These are phyloP conservation scores for Synergus gifuensis DNA, from an alignment of 2,888 invertebrate species.

Conservation along the genomic window DNA sequence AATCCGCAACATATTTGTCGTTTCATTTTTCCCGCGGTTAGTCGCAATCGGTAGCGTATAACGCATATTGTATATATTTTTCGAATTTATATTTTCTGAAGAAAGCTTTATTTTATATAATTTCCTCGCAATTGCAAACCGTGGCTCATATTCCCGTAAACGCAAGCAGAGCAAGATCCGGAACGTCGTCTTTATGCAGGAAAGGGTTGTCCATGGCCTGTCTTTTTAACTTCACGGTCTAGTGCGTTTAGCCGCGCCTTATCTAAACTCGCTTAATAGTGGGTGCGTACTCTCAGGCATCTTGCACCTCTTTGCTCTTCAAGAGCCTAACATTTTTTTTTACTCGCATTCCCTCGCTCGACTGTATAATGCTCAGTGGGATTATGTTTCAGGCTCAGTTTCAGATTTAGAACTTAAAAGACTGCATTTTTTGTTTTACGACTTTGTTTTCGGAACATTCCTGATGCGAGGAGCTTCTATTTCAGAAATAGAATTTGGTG, in stretches of 20 bases:
- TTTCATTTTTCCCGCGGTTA: conserved; percentile 1
- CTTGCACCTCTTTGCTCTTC: conserved; percentile 12
- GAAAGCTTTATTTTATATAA: conserved; percentile 18
- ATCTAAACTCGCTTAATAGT: conserved; percentile 62
- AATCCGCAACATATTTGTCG: conserved; percentile 3
- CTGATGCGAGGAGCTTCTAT: not conserved
- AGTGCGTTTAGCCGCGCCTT: conserved; percentile 70
- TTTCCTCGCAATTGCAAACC: conserved; percentile 28
- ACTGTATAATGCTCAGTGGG: conserved; percentile 21
- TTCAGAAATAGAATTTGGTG: not conserved
- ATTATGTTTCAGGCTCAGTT: conserved; percentile 2
- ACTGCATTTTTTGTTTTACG: conserved; percentile 17
- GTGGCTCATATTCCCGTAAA: conserved; percentile 36
- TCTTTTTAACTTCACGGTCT: conserved; percentile 72
- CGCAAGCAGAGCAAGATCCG: conserved; percentile 58
- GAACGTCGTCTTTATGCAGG: conserved; percentile 62
- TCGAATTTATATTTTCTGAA: conserved; percentile 19
- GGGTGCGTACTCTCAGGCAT: conserved; percentile 37
- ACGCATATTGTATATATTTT: conserved; percentile 13
- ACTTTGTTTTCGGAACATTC: not conserved
- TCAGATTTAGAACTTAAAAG: conserved; percentile 37
- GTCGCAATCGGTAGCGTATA: not conserved
- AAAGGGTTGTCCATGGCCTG: conserved; percentile 61
- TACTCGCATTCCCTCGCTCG: conserved; percentile 26
- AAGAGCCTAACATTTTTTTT: conserved; percentile 10